A percentile compares a stretch with the other conserved stretches of the same genome.
Evolutionary conservation across 2,113 vertebrate species (phyloP).

Genomic region (Monopterus albus): DNA sequence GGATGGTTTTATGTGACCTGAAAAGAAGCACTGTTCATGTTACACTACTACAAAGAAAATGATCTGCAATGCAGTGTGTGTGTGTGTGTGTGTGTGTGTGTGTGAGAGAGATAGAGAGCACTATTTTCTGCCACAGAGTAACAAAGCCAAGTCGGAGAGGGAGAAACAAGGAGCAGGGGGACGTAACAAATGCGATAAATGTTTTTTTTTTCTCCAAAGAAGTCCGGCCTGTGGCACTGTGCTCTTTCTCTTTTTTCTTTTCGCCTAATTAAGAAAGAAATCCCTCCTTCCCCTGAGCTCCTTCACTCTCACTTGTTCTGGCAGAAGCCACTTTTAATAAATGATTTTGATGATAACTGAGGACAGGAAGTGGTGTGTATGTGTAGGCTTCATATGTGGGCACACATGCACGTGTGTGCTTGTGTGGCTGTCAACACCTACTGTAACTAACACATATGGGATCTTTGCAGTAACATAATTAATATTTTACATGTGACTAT

Average conservation of each 20-base stretch:
- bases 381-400: constrained; percentile 13
- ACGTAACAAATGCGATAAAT: constrained; percentile 74
- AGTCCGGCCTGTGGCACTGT: constrained; percentile 66
- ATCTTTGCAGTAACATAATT: constrained; percentile 24
- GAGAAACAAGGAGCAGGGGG: constrained; percentile 63
- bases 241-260: constrained; percentile 59
- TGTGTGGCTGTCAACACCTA: constrained; percentile 41
- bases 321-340: constrained; percentile 76
- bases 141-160: constrained; percentile 53
- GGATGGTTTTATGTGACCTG: constrained; percentile 42
- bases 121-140: constrained; percentile 49
- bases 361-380: constrained; percentile 52
- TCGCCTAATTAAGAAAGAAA: constrained; percentile 81
- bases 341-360: constrained; percentile 74
- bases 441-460: constrained; percentile 27
- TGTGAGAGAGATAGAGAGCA: no score
- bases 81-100: background rate
- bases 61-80: constrained; percentile 24
- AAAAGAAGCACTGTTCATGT: constrained; percentile 44
- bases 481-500: constrained; percentile 30
- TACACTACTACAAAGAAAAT: constrained; percentile 51
- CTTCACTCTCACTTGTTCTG: constrained; percentile 58
- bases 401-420: constrained; percentile 24
- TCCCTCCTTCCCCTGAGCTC: constrained; percentile 74
- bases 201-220: constrained; percentile 76